These are phyloP conservation scores for Theristus sp. DNA, from an alignment of 2,888 invertebrate species.

Conservation along the genomic window DNA sequence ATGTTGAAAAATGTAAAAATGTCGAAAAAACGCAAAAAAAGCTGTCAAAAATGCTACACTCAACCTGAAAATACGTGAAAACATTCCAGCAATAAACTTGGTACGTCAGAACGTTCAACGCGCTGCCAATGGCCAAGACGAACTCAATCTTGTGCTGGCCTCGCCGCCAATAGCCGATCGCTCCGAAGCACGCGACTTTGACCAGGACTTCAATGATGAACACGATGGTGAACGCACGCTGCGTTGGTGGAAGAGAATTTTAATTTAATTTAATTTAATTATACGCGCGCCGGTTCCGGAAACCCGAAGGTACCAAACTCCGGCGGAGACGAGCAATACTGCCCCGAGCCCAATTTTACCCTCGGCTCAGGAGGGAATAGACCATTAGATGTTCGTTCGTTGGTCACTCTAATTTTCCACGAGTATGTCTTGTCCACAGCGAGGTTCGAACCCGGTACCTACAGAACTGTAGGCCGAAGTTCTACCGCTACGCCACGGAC, in stretches of 20 bases:
- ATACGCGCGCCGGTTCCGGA: too few species aligned
- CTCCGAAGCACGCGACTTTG: constrained; percentile 90
- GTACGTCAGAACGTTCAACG: constrained; percentile 67
- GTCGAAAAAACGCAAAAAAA: constrained; percentile 6
- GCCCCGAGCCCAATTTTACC: too few species aligned
- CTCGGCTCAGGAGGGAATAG: too few species aligned
- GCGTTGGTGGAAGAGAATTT: too few species aligned
- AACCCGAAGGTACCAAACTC: too few species aligned
- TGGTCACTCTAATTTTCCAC: too few species aligned
- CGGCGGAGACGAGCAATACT: too few species aligned
- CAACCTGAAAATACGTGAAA: constrained; percentile 84
- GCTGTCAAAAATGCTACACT: constrained; percentile 4
- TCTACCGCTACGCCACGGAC: too few species aligned
- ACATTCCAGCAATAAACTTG: constrained; percentile 65
- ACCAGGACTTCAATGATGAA: constrained; percentile 81
- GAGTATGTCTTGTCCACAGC: too few species aligned
- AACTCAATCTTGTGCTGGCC: constrained; percentile 74
- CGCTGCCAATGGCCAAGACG: constrained; percentile 68
- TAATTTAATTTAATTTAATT: constrained; percentile 19
- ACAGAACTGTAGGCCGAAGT: too few species aligned
- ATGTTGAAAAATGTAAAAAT: constrained; percentile 6
- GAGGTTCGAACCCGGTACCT: too few species aligned
- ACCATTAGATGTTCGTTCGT: too few species aligned
- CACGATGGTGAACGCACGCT: constrained; percentile 79
- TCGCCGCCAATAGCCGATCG: constrained; percentile 52